A percentile compares a stretch with the other conserved stretches of the same genome.
Conservation (phyloP, 2,113 vertebrate species). For the Atlantisia rogersi region DNA sequence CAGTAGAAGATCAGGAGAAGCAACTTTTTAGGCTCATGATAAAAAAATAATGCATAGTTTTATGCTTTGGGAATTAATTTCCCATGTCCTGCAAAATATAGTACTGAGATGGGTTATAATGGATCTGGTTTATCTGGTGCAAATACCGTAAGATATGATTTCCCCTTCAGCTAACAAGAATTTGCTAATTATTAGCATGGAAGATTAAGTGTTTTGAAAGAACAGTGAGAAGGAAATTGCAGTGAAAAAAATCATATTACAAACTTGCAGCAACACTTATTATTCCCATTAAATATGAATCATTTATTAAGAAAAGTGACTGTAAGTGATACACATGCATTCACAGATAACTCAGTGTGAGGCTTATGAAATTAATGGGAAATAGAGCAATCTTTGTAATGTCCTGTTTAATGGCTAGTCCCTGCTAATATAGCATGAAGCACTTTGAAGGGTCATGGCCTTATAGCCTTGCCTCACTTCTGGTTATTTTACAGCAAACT, state of each 20-base stretch:
- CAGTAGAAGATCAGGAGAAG: neutral
- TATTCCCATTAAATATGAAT: slow-evolving; percentile 64
- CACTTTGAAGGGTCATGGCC: neutral
- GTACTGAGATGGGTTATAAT: slow-evolving; percentile 41
- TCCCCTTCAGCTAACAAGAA: slow-evolving; percentile 62
- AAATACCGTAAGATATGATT: slow-evolving; percentile 57
- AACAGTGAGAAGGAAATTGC: slow-evolving; percentile 61
- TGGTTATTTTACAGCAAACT: slow-evolving; percentile 6
- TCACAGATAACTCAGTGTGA: slow-evolving; percentile 6
- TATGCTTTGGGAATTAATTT: slow-evolving; percentile 39
- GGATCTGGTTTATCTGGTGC: slow-evolving; percentile 28
- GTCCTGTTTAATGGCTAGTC: slow-evolving; percentile 42
- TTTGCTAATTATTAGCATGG: slow-evolving; percentile 68
- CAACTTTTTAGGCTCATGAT: neutral
- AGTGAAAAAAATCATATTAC: slow-evolving; percentile 47
- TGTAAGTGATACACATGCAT: slow-evolving; percentile 20
- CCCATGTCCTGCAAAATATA: slow-evolving; percentile 34
- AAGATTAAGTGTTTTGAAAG: slow-evolving; percentile 70
- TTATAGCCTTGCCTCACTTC: slow-evolving; percentile 25
- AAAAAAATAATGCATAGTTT: slow-evolving; percentile 1
- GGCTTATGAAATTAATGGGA: slow-evolving; percentile 11
- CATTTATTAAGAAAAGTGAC: slow-evolving; percentile 57
- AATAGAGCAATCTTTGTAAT: slow-evolving; percentile 54
- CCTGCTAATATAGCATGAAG: slow-evolving; percentile 29
- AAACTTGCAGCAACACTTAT: slow-evolving; percentile 51